phyloP scores from a whole-genome alignment of 1,140 invertebrate species.

The Battus philenor region DNA sequence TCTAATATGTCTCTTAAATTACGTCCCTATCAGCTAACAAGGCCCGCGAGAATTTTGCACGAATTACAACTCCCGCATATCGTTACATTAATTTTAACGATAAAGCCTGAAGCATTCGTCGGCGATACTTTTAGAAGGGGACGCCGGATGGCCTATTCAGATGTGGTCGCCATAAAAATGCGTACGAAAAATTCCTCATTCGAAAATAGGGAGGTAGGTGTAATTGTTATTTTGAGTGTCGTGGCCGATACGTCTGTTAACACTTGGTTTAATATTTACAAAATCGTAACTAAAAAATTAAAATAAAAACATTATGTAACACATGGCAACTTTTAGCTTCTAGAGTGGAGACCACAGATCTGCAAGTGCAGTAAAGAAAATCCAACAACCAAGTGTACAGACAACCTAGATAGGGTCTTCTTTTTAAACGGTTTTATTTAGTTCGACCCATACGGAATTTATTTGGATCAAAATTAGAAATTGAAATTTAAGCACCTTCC shows the following conservation, averaged over 20 bases:
- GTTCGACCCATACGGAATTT: too few relatives aligned
- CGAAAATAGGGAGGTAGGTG: slow-evolving; percentile 41
- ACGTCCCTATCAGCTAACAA: slow-evolving; percentile 20
- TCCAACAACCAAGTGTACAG: neutral
- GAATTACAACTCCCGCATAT: slow-evolving; percentile 28
- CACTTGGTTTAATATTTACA: neutral
- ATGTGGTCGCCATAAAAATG: slow-evolving; percentile 52
- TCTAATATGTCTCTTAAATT: too few relatives aligned
- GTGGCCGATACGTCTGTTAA: slow-evolving; percentile 1
- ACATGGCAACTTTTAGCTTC: neutral
- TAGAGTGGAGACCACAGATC: too few relatives aligned
- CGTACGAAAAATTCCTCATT: slow-evolving; percentile 51
- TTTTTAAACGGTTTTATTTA: too few relatives aligned
- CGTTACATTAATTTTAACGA: slow-evolving; percentile 68
- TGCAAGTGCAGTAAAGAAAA: neutral
- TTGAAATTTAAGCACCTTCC: too few relatives aligned
- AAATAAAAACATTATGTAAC: neutral
- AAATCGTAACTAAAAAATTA: neutral
- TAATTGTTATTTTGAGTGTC: slow-evolving; percentile 46
- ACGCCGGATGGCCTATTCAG: slow-evolving; percentile 46
- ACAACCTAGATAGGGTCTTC: neutral
- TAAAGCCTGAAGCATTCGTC: slow-evolving; percentile 41
- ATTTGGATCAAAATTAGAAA: too few relatives aligned
- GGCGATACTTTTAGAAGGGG: slow-evolving; percentile 44
- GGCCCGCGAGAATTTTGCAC: slow-evolving; percentile 23